Evolutionary conservation across 2,888 invertebrate genomes (phyloP), one percentile per base, ranked within the genome.

Genomic region (Ethmia dodecea): DNA sequence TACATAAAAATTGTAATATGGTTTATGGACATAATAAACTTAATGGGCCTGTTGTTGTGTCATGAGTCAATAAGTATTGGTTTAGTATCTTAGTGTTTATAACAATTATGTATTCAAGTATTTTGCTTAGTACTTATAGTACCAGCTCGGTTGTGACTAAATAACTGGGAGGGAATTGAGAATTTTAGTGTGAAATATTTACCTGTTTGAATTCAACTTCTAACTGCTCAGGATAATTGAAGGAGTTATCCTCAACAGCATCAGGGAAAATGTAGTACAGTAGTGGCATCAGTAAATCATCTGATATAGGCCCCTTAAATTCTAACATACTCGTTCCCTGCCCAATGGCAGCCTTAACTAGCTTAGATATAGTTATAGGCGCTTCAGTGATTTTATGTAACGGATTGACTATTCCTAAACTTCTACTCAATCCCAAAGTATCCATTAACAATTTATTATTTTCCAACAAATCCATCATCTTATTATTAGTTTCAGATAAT

Each of bases 251-350:
- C 37, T 90, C 89, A 47, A 93, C 91, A 36, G 95, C 94, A 88
- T 97, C 96, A 33, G 97, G 97, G 66, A 97, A 97, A 13, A 97
- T 76, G 70, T 92, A 96, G 62, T 93, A 92, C 31, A 97, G 68
- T 49, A 97, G 89, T 26, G 93, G 89, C 66, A 92, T 90, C 22
- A 97, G 74, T 43, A 93, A 81, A 16, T 92, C 92, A 55, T 92
- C 92, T 9, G 92, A 81, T 56, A 97, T 90, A 1, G 96, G 95
- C 0, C 94, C 94, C 37, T 84, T 84, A 44, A 84, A 84, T 36
- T 92, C 90, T n/a, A 90, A 79, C 33, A 88, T 88, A 43, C 69
- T 86, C 47, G 71, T 88, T 55, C 74, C 77, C 54, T 77, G 83
- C 22, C 83, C 78, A 29, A 86, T 86, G 0, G 88, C 86, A 11